Base-by-base conservation (phyloP, 2,888 invertebrate genomes). In the Nowickia ferox region DNA sequence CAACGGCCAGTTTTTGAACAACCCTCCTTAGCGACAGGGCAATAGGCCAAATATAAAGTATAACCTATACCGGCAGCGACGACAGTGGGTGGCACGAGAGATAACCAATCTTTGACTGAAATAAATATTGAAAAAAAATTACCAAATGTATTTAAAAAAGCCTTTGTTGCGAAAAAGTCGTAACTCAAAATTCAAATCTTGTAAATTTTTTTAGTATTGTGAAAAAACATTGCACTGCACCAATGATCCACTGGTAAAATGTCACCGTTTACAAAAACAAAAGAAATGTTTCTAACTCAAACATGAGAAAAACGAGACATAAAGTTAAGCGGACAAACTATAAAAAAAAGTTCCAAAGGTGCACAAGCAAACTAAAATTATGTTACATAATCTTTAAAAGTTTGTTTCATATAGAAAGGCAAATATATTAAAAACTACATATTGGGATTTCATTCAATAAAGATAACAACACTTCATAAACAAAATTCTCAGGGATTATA, bases 81-180 rank as follows among this genome's bases (percentile, higher is more conserved):
- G 3, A 96, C 95, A 42, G 96, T 96, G 75, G 98, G 97, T 53
- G 98, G 98, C 74, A 98, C 93, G 59, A 98, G 93, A 15, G 96
- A 93, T 17, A 96, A 88, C 97, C 97, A 97, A 90, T 98, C 98
- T 91, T 93, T 95, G 82, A 97, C 97, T 97, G 93, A 87, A 95
- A 95, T 87, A 57, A 48, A 63, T 15, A 30, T 22, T 22, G 22
- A 48, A 48, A 80, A 42, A 85, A 65, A 84, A 13, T 57, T 2
- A 48, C n/a, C 13, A 46, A 15, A 46, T 13, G 15, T 46, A 13
- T 13, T 13, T 15, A 46, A 13, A 13, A 10, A 46, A 30, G 30
- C 30, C 30, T 30, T 6, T 30, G 30, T 6, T 30, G 30, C 30
- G 30, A 30, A 30, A 30, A 0, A 30, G 6, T 30, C 30, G 6